Conservation (phyloP, 2,888 invertebrate species). For the Lasioglossum figueresi region DNA sequence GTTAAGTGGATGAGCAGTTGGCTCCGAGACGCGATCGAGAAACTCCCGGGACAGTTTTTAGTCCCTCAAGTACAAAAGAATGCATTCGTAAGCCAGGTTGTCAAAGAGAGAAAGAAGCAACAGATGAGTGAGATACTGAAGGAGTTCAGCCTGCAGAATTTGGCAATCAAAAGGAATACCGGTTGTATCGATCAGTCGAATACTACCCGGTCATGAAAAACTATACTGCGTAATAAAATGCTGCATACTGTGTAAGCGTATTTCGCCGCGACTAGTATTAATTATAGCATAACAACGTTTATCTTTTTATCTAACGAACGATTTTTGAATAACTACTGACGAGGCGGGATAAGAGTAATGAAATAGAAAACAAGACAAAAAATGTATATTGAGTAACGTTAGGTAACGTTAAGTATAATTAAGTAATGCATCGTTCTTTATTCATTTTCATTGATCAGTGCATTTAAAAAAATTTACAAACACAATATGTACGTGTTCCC, state of each 20-base stretch:
- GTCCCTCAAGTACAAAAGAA: slow-evolving; percentile 74
- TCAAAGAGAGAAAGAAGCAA: slow-evolving; percentile 67
- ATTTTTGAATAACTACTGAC: slow-evolving; percentile 43
- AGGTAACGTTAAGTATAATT: not conserved
- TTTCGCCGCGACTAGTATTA: slow-evolving; percentile 9
- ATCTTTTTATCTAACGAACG: slow-evolving; percentile 28
- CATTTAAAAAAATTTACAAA: slow-evolving; percentile 46
- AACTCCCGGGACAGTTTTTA: slow-evolving; percentile 55
- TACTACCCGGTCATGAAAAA: slow-evolving; percentile 19
- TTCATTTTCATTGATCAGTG: slow-evolving; percentile 24
- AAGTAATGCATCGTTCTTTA: slow-evolving; percentile 41
- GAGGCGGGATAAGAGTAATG: not conserved
- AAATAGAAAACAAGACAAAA: not conserved
- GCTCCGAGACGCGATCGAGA: slow-evolving; percentile 85
- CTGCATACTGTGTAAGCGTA: slow-evolving; percentile 30
- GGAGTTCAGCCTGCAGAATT: slow-evolving; percentile 73
- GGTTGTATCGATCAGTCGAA: slow-evolving; percentile 21
- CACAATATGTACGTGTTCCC: not conserved
- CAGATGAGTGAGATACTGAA: slow-evolving; percentile 72
- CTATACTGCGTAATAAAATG: slow-evolving; percentile 53
- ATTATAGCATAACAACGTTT: slow-evolving; percentile 12
- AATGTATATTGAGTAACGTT: not conserved
- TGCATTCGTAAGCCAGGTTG: slow-evolving; percentile 68
- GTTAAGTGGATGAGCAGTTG: slow-evolving; percentile 86
- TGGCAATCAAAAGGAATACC: slow-evolving; percentile 46